Evolutionary conservation across 1,140 invertebrate species (phyloP).

Genomic region (Zaprionus vittiger): DNA sequence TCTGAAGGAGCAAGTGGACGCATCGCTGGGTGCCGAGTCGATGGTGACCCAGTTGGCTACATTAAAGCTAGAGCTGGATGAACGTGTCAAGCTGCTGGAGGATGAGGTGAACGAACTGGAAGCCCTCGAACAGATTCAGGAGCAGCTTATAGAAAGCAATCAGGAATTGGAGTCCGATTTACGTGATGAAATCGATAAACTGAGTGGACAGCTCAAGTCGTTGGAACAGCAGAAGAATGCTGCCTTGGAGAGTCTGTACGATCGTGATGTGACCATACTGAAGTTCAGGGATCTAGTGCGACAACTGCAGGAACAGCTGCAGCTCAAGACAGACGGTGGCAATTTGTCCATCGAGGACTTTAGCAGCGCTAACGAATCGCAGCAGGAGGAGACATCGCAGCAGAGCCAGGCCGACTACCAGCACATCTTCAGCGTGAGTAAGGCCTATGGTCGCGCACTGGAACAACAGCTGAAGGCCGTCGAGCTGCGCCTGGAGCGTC

Average conservation of each 20-base stretch:
- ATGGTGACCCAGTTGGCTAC: conserved; percentile 98
- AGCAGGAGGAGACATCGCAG: conserved; percentile 78
- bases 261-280: conserved; percentile 95
- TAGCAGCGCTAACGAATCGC: conserved; percentile 82
- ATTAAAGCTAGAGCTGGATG: conserved; percentile 96
- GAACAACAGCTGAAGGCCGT: conserved; percentile 96
- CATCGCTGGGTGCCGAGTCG: conserved; percentile 97
- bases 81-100: conserved; percentile 93
- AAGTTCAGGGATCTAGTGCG: conserved; percentile 98
- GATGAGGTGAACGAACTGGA: conserved; percentile 95
- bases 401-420: conserved; percentile 92
- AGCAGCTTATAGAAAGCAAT: conserved; percentile 91
- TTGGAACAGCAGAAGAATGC: conserved; percentile 91
- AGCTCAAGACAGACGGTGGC: conserved; percentile 58
- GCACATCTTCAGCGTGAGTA: conserved; percentile 94
- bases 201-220: conserved; percentile 91
- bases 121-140: conserved; percentile 91
- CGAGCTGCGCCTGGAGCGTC: conserved; percentile 93
- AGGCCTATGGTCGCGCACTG: conserved; percentile 94
- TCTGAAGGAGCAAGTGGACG: conserved; percentile 89
- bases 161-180: conserved; percentile 95
- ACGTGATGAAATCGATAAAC: conserved; percentile 96
- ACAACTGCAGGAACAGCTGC: conserved; percentile 90
- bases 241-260: conserved; percentile 95
- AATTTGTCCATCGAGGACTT: conserved; percentile 75